A percentile compares a stretch with the other conserved stretches of the same genome.
Conservation (phyloP, 2,113 vertebrate species). For the Mohoua ochrocephala region DNA sequence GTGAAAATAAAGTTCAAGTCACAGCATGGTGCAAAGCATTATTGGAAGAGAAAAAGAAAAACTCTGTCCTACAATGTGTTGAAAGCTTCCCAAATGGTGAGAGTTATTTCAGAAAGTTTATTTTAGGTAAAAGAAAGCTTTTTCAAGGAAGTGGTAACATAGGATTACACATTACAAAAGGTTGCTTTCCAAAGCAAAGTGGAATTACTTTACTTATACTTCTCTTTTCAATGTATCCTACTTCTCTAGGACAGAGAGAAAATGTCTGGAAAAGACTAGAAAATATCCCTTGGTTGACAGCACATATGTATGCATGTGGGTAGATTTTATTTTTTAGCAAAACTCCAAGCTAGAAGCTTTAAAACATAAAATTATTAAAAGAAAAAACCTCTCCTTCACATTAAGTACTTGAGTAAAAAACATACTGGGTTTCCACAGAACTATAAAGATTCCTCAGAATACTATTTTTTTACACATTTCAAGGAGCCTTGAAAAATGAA, state of each 20-base stretch:
- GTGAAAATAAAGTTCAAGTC: constrained; percentile 31
- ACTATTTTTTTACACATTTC: neutral
- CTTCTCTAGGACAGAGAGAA: neutral
- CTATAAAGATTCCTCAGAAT: neutral
- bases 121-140: constrained; percentile 22
- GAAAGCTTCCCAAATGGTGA: constrained; percentile 46
- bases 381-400: neutral
- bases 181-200: constrained; percentile 1
- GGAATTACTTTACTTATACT: neutral
- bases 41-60: constrained; percentile 8
- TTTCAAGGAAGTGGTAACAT: neutral
- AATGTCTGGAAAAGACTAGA: neutral
- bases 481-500: neutral
- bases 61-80: neutral
- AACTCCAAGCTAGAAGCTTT: neutral
- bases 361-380: neutral
- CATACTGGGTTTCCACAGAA: neutral
- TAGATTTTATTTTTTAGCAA: neutral
- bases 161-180: neutral
- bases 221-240: neutral
- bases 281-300: neutral
- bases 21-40: neutral
- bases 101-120: constrained; percentile 35
- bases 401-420: neutral
- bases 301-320: fast-evolving